Conservation (phyloP, 2,888 invertebrate genomes). For the Stenolophus ochropezus region DNA sequence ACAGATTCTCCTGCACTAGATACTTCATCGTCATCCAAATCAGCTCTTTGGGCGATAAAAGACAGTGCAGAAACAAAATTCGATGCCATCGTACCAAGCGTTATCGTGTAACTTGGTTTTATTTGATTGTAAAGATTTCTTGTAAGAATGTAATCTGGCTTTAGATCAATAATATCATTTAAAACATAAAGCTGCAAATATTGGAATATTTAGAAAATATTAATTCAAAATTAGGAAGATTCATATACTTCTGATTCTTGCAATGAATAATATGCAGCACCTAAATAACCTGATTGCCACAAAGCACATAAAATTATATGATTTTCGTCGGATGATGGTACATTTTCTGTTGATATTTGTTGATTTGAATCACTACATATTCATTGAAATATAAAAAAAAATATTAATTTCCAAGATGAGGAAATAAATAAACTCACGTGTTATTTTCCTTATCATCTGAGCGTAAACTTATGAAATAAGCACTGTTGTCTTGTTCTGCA, state of each 20-base stretch:
- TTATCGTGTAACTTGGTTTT: constrained; percentile 76
- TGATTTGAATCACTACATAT: background rate
- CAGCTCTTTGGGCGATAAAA: constrained; percentile 63
- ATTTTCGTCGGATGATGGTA: constrained; percentile 12
- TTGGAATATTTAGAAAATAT: constrained; percentile 2
- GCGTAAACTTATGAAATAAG: background rate
- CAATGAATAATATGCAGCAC: constrained; percentile 84
- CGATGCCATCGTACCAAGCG: constrained; percentile 75
- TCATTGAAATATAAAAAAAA: background rate
- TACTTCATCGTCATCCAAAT: constrained; percentile 63
- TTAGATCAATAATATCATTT: constrained; percentile 81
- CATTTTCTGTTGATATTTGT: background rate
- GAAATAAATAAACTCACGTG: background rate
- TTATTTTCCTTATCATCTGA: background rate
- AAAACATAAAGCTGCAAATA: constrained; percentile 77
- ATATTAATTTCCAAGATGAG: background rate
- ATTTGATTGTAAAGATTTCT: constrained; percentile 78
- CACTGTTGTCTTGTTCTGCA: background rate
- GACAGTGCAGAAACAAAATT: constrained; percentile 72
- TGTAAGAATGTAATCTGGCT: constrained; percentile 78
- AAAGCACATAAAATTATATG: constrained; percentile 79
- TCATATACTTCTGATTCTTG: constrained; percentile 77
- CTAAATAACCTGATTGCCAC: constrained; percentile 80
- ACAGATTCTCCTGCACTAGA: constrained; percentile 66
- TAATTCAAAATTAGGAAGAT: constrained; percentile 17